Evolutionary conservation across 2,797 vertebrate genomes (phyloP).

Genomic region (Tympanoctomys barrerae): DNA sequence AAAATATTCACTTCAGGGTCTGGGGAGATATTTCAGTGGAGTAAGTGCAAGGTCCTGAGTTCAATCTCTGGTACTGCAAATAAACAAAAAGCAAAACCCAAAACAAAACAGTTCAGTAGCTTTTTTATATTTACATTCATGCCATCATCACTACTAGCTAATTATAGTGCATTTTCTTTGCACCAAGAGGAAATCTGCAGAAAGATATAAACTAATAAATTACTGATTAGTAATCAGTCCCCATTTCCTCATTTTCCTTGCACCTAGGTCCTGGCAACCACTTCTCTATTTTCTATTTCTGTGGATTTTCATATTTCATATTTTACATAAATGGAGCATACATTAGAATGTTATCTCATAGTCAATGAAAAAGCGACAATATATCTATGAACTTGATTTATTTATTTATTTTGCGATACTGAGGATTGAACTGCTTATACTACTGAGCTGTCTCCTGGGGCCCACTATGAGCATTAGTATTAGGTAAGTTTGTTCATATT

Average conservation of each 20-base stretch:
- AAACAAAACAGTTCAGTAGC: background rate
- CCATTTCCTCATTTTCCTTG: background rate
- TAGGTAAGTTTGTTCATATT: background rate
- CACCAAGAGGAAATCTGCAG: background rate
- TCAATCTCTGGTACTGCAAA: too few relatives aligned
- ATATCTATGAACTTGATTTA: background rate
- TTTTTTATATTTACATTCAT: conserved; percentile 39
- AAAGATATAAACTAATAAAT: too few relatives aligned
- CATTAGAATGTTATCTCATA: background rate
- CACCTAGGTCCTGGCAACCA: background rate
- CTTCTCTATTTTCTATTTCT: background rate
- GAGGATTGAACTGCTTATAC: too few relatives aligned
- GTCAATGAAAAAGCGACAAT: background rate
- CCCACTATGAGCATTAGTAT: background rate
- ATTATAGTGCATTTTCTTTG: conserved; percentile 39
- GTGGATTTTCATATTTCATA: background rate
- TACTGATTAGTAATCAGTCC: background rate
- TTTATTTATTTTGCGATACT: too few relatives aligned
- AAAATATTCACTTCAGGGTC: background rate
- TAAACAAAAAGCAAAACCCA: too few relatives aligned
- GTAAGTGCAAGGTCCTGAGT: too few relatives aligned
- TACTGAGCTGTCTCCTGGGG: too few relatives aligned
- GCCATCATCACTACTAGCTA: background rate
- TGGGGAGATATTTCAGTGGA: too few relatives aligned
- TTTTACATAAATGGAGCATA: conserved; percentile 14